phyloP scores from a whole-genome alignment of 2,888 invertebrate genomes.

The Campaea margaritaria region DNA sequence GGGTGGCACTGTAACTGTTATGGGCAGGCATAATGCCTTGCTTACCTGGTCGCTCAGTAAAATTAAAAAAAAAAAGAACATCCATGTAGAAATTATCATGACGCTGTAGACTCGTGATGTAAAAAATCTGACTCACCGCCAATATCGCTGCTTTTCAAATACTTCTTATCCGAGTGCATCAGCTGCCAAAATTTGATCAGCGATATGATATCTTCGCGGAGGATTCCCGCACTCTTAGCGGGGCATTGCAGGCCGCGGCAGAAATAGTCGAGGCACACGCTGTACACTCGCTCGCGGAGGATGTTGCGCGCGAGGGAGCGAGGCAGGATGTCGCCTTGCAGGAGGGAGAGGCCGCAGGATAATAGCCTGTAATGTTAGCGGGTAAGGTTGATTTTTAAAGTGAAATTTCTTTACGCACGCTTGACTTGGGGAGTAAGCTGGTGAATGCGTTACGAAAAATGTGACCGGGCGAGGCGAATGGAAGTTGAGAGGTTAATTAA shows the following conservation, averaged over 20 bases:
- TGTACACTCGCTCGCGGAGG: conserved; percentile 97
- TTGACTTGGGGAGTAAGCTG: too few relatives aligned
- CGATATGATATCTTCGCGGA: conserved; percentile 95
- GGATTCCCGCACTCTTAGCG: conserved; percentile 89
- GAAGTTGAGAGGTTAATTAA: too few relatives aligned
- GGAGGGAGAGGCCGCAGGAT: conserved; percentile 95
- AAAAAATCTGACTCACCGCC: conserved; percentile 89
- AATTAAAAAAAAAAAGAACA: too few relatives aligned
- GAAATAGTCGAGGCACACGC: conserved; percentile 97
- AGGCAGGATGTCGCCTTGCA: conserved; percentile 96
- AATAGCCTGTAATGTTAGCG: conserved; percentile 86
- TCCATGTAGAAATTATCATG: too few relatives aligned
- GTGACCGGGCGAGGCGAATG: too few relatives aligned
- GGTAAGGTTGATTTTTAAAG: too few relatives aligned
- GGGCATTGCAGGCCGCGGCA: conserved; percentile 96
- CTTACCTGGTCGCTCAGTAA: too few relatives aligned
- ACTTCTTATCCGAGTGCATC: conserved; percentile 97
- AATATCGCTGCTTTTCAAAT: conserved; percentile 92
- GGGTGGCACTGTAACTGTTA: too few relatives aligned
- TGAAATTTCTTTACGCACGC: too few relatives aligned
- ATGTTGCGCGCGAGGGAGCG: conserved; percentile 96
- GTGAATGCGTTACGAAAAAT: too few relatives aligned
- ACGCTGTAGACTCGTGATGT: too few relatives aligned
- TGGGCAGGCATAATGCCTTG: too few relatives aligned
- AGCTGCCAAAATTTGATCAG: conserved; percentile 98